A percentile compares a stretch with the other conserved stretches of the same genome.
Evolutionary conservation across 1,140 invertebrate species (phyloP).

Genomic region (Dendroctonus valens): DNA sequence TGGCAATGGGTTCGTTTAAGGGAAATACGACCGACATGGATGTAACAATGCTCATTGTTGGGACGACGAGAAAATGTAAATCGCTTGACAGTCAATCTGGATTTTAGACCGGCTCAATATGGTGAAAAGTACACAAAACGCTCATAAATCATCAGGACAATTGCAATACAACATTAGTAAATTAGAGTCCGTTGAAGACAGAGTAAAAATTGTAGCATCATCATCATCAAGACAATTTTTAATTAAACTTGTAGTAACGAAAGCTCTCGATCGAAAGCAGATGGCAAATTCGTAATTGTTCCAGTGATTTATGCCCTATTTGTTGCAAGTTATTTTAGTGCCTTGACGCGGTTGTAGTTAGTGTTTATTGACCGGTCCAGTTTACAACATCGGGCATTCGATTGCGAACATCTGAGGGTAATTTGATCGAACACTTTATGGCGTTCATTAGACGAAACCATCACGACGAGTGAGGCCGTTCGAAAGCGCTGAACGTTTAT

Average conservation of each 20-base stretch:
- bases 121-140: neutral
- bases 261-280: too few relatives aligned
- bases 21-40: slow-evolving; percentile 34
- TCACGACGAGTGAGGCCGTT: slow-evolving; percentile 38
- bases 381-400: slow-evolving; percentile 17
- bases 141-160: too few relatives aligned
- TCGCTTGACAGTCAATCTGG: neutral
- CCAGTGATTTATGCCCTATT: slow-evolving; percentile 9
- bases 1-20: slow-evolving; percentile 31
- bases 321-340: slow-evolving; percentile 12
- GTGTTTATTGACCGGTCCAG: slow-evolving; percentile 22
- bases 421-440: slow-evolving; percentile 43
- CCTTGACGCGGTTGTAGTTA: slow-evolving; percentile 2
- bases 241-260: too few relatives aligned
- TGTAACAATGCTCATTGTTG: slow-evolving; percentile 35
- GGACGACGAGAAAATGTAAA: slow-evolving; percentile 5
- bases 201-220: too few relatives aligned
- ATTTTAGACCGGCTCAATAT: neutral
- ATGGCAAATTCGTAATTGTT: slow-evolving; percentile 3
- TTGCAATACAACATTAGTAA: too few relatives aligned
- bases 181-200: too few relatives aligned
- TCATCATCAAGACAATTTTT: too few relatives aligned
- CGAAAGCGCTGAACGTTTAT: slow-evolving; percentile 39
- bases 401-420: slow-evolving; percentile 27
- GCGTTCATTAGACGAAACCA: slow-evolving; percentile 39